These are phyloP conservation scores for Pelobates fuscus DNA, from an alignment of 2,113 vertebrate genomes.

Conservation along the genomic window DNA sequence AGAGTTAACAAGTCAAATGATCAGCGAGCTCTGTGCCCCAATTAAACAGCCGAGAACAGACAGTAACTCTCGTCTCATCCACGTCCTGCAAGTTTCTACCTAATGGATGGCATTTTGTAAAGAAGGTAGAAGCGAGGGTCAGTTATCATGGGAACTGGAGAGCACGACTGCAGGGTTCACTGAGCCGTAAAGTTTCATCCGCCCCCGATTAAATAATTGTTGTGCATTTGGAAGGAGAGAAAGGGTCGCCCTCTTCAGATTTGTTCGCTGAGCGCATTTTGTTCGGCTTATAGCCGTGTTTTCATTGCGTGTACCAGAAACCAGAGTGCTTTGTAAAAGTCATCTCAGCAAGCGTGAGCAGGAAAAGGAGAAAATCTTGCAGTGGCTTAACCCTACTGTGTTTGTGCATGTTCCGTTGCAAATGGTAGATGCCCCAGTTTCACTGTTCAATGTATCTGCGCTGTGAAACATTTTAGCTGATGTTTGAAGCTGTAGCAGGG, in stretches of 20 bases:
- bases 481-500: no score
- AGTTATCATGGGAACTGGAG: constrained; percentile 33
- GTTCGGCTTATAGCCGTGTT: not conserved
- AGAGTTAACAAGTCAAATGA: constrained; percentile 48
- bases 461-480: no score
- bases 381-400: not conserved
- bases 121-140: constrained; percentile 52
- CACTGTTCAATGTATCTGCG: no score
- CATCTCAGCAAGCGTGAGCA: not conserved
- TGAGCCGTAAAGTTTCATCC: not conserved
- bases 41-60: constrained; percentile 32
- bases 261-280: not conserved
- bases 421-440: no score
- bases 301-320: not conserved
- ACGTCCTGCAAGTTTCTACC: constrained; percentile 34
- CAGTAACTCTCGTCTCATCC: constrained; percentile 21
- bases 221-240: not conserved
- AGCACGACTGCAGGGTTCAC: constrained; percentile 32
- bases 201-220: not conserved
- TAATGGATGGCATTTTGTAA: constrained; percentile 52
- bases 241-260: not conserved
- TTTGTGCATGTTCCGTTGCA: no score
- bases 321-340: not conserved
- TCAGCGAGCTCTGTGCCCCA: constrained; percentile 29
- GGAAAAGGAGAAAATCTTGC: no score